Base-by-base conservation (phyloP, 2,888 invertebrate species). In the Caradrina clavipalpis region DNA sequence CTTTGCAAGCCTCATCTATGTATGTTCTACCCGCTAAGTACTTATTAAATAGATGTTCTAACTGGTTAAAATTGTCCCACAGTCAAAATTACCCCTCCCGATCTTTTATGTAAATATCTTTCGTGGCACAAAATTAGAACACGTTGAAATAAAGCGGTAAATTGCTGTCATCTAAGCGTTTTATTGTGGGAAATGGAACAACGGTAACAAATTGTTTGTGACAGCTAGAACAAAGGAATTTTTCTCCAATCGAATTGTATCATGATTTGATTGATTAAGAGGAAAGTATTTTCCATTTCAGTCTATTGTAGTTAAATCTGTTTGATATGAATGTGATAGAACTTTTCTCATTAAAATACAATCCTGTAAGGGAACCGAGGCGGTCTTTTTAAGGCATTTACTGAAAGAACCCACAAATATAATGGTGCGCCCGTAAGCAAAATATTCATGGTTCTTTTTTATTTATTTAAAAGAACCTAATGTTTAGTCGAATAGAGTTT, bases 151-250 rank as follows among this genome's bases (percentile, higher is more conserved):
- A 19, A 77, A 60, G 2, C 45, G 19, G 31, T 31, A 21, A 78
- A 60, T 31, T 47, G 19, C 31, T 31, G 26, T 11, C 78, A 60
- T 51, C 13, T 1, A 56, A 59, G 19, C 60, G 10, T 39, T 53
- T 56, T 72, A 42, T 61, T 61, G 31, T 21, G 11, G 19, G 10
- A 50, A 74, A 78, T 51, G 39, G 15, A 45, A 55, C 45, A 64
- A 56, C 31, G 13, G n/a, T 8, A 35, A 31, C 26, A 64, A 51
- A 73, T 61, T 62, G 73, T 78, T 61, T 78, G 19, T 51, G 56
- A 61, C 51, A 42, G 47, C 31, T 5, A 22, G 35, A 60, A 35
- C 47, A 72, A 57, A 22, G 61, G 57, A 49, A 61, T 53, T 72
- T 42, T 5, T 8, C 45, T 26, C 4, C 42, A 72, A 72, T 53